Conservation (phyloP, 2,888 invertebrate genomes). For the Apamea sordens region DNA sequence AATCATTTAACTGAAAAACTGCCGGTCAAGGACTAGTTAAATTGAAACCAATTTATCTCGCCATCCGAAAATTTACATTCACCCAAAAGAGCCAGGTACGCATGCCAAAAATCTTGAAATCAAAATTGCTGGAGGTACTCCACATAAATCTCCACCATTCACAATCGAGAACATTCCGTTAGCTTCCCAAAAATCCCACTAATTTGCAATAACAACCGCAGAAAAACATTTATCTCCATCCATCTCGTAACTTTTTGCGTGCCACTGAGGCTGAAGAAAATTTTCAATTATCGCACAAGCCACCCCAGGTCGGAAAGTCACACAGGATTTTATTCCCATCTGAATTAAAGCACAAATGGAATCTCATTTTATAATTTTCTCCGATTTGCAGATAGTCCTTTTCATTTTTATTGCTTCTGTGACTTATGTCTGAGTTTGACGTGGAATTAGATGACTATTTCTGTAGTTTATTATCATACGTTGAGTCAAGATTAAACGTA, state of each 20-base stretch:
- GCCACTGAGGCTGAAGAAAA: conserved; percentile 76
- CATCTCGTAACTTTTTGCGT: conserved; percentile 69
- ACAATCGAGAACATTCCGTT: conserved; percentile 56
- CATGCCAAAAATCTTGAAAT: conserved; percentile 48
- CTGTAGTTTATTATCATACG: conserved; percentile 21
- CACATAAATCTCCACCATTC: conserved; percentile 55
- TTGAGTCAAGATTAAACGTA: neutral
- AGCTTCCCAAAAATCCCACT: conserved; percentile 58
- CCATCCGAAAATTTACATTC: conserved; percentile 24
- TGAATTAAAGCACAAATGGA: conserved; percentile 81
- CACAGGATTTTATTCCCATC: conserved; percentile 78
- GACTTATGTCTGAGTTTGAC: conserved; percentile 53
- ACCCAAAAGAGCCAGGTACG: conserved; percentile 31
- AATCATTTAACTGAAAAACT: neutral
- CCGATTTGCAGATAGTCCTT: conserved; percentile 72
- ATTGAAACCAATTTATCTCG: conserved; percentile 25
- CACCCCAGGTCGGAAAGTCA: conserved; percentile 71
- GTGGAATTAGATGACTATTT: conserved; percentile 37
- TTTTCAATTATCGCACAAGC: conserved; percentile 80
- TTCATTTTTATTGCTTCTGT: conserved; percentile 64
- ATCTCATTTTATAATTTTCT: conserved; percentile 82
- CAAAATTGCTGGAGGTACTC: conserved; percentile 47
- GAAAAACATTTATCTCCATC: conserved; percentile 71
- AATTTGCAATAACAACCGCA: conserved; percentile 70
- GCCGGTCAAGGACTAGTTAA: conserved; percentile 1